Evolutionary conservation across 2,113 vertebrate genomes (phyloP).

Genomic region (Xyliphius kryptos): DNA sequence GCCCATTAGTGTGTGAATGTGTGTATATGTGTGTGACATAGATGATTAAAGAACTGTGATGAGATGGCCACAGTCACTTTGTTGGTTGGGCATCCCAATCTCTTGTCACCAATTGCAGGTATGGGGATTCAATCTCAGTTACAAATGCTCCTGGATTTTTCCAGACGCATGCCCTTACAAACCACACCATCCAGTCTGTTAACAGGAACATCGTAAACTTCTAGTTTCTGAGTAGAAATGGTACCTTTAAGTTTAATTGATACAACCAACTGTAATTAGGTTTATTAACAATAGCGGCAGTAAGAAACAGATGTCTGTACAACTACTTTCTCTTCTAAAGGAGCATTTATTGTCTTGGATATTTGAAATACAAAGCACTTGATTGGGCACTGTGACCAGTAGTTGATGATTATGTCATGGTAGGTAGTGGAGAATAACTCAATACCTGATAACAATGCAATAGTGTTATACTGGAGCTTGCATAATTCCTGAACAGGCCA

Average conservation of each 20-base stretch:
- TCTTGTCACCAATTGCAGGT: too few relatives aligned
- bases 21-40: too few relatives aligned
- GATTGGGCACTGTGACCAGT: constrained; percentile 61
- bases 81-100: too few relatives aligned
- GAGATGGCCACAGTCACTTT: too few relatives aligned
- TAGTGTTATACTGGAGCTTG: constrained; percentile 60
- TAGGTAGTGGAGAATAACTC: constrained; percentile 67
- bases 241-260: neutral
- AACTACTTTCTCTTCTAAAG: constrained; percentile 21
- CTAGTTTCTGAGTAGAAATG: constrained; percentile 5
- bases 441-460: constrained; percentile 69
- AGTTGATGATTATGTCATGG: constrained; percentile 66
- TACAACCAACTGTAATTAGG: constrained; percentile 10
- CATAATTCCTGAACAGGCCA: constrained; percentile 12
- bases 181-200: too few relatives aligned
- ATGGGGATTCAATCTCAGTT: too few relatives aligned
- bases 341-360: constrained; percentile 26
- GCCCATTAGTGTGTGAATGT: too few relatives aligned
- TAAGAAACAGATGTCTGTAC: neutral
- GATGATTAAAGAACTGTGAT: too few relatives aligned
- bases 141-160: too few relatives aligned
- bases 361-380: constrained; percentile 46
- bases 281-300: constrained; percentile 7
- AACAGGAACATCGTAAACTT: too few relatives aligned
- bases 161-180: too few relatives aligned